Evolutionary conservation across 2,888 invertebrate genomes (phyloP).

Genomic region (Parascotia fuliginaria): DNA sequence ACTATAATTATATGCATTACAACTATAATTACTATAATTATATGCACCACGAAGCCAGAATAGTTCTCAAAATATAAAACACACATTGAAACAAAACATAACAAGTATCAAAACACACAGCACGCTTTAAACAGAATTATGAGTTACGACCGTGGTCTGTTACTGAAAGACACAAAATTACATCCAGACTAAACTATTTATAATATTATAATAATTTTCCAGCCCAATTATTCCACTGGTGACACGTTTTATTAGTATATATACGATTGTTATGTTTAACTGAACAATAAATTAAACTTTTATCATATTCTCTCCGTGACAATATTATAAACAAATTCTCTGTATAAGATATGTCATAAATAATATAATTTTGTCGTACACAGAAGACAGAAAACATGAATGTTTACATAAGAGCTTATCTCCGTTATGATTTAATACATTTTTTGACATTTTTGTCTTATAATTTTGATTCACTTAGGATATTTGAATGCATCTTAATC

Average conservation of each 20-base stretch:
- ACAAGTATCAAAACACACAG: conserved; percentile 57
- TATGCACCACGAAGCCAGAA: no score
- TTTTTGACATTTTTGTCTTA: conserved; percentile 45
- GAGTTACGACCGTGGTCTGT: conserved; percentile 76
- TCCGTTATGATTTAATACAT: conserved; percentile 42
- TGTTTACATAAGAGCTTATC: conserved; percentile 61
- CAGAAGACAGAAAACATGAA: conserved; percentile 55
- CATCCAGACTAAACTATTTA: conserved; percentile 82
- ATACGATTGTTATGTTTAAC: conserved; percentile 78
- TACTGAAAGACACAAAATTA: conserved; percentile 78
- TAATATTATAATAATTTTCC: conserved; percentile 83
- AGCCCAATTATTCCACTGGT: conserved; percentile 80
- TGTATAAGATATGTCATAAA: conserved; percentile 41
- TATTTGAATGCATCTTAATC: conserved; percentile 37
- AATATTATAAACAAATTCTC: conserved; percentile 68
- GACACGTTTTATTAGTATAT: conserved; percentile 82
- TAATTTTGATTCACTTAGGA: conserved; percentile 43
- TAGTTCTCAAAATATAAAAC: no score
- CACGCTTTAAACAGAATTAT: conserved; percentile 64
- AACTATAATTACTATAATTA: no score
- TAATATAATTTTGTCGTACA: conserved; percentile 62
- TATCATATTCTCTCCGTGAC: conserved; percentile 63
- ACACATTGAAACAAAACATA: neutral
- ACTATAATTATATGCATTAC: no score
- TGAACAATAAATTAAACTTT: conserved; percentile 68